These are phyloP conservation scores for Drosophila rhopaloa DNA, from an alignment of 1,140 invertebrate genomes.

Conservation along the genomic window DNA sequence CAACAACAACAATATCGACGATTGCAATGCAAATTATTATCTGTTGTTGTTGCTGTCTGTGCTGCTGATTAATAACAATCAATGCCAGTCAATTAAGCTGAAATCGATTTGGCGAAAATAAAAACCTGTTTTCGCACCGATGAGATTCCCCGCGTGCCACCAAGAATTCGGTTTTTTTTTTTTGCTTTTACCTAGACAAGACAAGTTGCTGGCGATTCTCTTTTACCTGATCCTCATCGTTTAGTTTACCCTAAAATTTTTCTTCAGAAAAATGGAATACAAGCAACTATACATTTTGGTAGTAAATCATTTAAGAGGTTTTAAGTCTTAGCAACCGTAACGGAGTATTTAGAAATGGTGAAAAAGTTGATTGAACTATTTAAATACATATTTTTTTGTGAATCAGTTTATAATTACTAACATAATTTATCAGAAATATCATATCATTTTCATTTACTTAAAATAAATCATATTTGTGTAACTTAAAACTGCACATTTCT, in stretches of 20 bases:
- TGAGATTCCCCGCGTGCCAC: conserved; percentile 7
- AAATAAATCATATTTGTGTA: too few species aligned
- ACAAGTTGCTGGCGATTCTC: conserved; percentile 15
- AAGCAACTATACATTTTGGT: neutral
- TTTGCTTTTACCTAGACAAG: conserved; percentile 3
- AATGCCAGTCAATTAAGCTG: conserved; percentile 68
- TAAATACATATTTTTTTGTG: too few species aligned
- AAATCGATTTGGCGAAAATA: conserved; percentile 28
- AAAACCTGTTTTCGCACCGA: conserved; percentile 38
- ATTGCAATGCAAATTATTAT: conserved; percentile 50
- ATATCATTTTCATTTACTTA: too few species aligned
- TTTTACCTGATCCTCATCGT: conserved; percentile 10
- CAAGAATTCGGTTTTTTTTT: conserved; percentile 3
- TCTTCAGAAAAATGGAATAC: neutral
- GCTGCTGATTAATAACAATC: conserved; percentile 69
- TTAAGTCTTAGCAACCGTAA: too few species aligned
- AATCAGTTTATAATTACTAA: too few species aligned
- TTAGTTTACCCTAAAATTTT: conserved; percentile 5
- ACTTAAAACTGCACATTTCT: neutral
- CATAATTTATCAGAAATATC: too few species aligned
- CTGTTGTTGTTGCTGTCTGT: conserved; percentile 17
- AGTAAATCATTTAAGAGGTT: neutral
- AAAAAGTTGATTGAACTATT: too few species aligned
- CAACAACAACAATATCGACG: conserved; percentile 26
- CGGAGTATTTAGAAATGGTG: too few species aligned